Evolutionary conservation across 1,140 invertebrate species (phyloP), one percentile per base, ranked within the genome.

Genomic region (Achatina immaculata): DNA sequence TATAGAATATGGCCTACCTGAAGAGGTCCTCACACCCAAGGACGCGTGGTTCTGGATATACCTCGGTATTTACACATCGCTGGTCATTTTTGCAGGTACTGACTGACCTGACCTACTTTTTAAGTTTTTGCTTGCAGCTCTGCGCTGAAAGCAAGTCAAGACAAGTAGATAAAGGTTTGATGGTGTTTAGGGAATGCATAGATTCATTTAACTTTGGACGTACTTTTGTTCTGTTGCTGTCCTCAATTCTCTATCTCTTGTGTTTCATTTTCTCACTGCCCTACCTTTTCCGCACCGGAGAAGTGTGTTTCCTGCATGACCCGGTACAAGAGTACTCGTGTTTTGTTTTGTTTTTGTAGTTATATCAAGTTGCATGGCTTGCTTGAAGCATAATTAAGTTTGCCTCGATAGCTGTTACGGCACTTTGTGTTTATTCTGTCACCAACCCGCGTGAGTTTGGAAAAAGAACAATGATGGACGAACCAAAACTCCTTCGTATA

Each of bases 21-120:
- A 86, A 73, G 73, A 74, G 51, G 58, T 73, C 0, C 81, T 86
- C 28, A 83, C 72, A 21, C 81, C 79, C 58, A 43, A 75, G 55
- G 84, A 85, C 55, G 65, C 75, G 43, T 48, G 45, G 73, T 86
- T 86, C 69, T 86, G 85, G 85, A 83, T 86, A 21, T 86, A 86
- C 73, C 68, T 86, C 24, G 79, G 78, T 16, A 75, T 86, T 48
- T 86, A 86, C 42, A 48, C 62, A 34, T 78, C 31, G 14, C 81
- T 86, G 19, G 82, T 84, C 7, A 28, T 85, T n/a, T 79, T 84
- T 73, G 85, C 85, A 81, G 85, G 85, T 86, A 79, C 55, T 9
- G 19, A 40, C 0, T 45, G 19, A 19, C 14, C 14, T 66, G 11
- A 66, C 11, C 14, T 31, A 11, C 14, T 11, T 66, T 19, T 66